phyloP scores from a whole-genome alignment of 1,140 invertebrate genomes.

The Nomia melanderi region DNA sequence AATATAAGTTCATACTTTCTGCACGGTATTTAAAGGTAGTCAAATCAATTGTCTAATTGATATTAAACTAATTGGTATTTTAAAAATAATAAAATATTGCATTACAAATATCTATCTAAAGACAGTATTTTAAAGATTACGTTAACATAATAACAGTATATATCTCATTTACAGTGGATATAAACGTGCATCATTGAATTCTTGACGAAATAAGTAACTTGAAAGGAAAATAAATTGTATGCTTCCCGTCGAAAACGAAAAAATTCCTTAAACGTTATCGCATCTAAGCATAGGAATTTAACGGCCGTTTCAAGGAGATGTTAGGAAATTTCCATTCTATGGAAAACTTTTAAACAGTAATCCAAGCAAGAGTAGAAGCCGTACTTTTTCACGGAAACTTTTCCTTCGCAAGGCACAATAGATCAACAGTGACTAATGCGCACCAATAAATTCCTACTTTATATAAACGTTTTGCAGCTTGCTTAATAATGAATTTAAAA shows the following conservation, averaged over 20 bases:
- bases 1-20: too few species aligned
- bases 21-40: too few species aligned
- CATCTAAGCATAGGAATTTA: neutral
- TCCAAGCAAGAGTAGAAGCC: neutral
- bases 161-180: neutral
- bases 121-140: too few species aligned
- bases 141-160: too few species aligned
- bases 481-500: too few species aligned
- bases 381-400: neutral
- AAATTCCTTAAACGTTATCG: slow-evolving; percentile 1
- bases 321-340: neutral
- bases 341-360: neutral
- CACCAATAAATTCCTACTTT: too few species aligned
- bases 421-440: slow-evolving; percentile 29
- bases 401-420: neutral
- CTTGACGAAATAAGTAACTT: neutral
- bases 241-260: neutral
- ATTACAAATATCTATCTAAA: too few species aligned
- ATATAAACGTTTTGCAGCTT: neutral
- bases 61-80: too few species aligned
- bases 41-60: too few species aligned
- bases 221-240: neutral
- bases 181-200: neutral
- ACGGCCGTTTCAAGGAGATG: neutral
- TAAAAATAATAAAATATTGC: too few species aligned